These are phyloP conservation scores for Galemys pyrenaicus DNA, from an alignment of 2,113 vertebrate genomes.

Conservation along the genomic window DNA sequence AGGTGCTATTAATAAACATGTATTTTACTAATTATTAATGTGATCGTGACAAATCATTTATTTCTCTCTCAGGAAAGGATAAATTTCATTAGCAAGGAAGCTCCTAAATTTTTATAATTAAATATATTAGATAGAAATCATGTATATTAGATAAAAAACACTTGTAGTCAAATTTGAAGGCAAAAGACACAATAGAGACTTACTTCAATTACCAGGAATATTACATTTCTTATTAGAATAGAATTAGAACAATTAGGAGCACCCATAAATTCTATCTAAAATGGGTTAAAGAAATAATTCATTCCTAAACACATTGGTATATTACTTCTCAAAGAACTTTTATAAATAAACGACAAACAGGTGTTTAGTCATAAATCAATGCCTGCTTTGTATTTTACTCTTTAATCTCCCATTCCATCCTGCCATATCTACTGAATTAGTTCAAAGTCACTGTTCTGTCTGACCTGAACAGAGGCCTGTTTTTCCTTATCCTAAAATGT, in stretches of 20 bases:
- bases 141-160: background rate
- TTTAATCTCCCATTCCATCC: background rate
- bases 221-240: background rate
- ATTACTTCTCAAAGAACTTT: background rate
- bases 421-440: background rate
- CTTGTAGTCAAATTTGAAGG: background rate
- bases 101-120: background rate
- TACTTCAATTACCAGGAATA: background rate
- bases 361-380: background rate
- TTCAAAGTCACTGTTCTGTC: background rate
- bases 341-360: background rate
- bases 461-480: background rate
- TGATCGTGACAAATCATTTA: background rate
- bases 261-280: background rate
- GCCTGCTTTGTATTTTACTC: background rate
- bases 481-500: background rate
- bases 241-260: background rate
- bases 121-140: background rate
- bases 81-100: background rate
- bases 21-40: conserved; percentile 31
- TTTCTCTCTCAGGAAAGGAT: conserved; percentile 27
- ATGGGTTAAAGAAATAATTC: background rate
- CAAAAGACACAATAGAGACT: background rate
- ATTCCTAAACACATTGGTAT: background rate
- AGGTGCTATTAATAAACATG: conserved; percentile 24